A percentile compares a stretch with the other conserved stretches of the same genome.
phyloP scores from a whole-genome alignment of 2,888 invertebrate genomes.

The Drymonia ruficornis region DNA sequence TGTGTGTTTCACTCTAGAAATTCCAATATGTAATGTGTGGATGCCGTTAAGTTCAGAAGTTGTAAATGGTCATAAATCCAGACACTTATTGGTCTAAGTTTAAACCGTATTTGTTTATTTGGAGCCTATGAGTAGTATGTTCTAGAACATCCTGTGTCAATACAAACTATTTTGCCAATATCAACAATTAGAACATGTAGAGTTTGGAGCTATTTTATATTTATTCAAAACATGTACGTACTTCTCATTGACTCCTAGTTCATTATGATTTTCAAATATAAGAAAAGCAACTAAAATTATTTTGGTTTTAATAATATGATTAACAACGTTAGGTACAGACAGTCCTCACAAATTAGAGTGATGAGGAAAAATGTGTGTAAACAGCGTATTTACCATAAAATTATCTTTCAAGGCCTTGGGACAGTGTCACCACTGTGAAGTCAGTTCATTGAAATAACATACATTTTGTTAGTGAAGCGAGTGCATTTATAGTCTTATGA shows the following conservation, averaged over 20 bases:
- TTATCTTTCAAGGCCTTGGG: slow-evolving; percentile 48
- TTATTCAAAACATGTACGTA: slow-evolving; percentile 36
- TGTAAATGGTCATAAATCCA: slow-evolving; percentile 49
- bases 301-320: slow-evolving; percentile 49
- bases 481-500: slow-evolving; percentile 42
- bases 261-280: slow-evolving; percentile 50
- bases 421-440: slow-evolving; percentile 24
- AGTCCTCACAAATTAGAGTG: slow-evolving; percentile 60
- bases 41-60: slow-evolving; percentile 71
- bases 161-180: slow-evolving; percentile 17
- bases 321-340: slow-evolving; percentile 68
- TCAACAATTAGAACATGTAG: slow-evolving; percentile 13
- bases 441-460: slow-evolving; percentile 16
- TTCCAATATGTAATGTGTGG: slow-evolving; percentile 70
- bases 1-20: slow-evolving; percentile 70
- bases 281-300: slow-evolving; percentile 52
- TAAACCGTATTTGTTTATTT: slow-evolving; percentile 45
- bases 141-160: slow-evolving; percentile 44
- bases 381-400: slow-evolving; percentile 44
- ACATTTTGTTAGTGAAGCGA: slow-evolving; percentile 19
- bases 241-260: slow-evolving; percentile 43
- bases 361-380: slow-evolving; percentile 60
- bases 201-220: slow-evolving; percentile 27
- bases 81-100: slow-evolving; percentile 44
- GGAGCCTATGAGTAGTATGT: slow-evolving; percentile 53